A percentile compares a stretch with the other conserved stretches of the same genome.
Conservation (phyloP, 2,113 vertebrate genomes). For the Ceyx cyanopectus region DNA sequence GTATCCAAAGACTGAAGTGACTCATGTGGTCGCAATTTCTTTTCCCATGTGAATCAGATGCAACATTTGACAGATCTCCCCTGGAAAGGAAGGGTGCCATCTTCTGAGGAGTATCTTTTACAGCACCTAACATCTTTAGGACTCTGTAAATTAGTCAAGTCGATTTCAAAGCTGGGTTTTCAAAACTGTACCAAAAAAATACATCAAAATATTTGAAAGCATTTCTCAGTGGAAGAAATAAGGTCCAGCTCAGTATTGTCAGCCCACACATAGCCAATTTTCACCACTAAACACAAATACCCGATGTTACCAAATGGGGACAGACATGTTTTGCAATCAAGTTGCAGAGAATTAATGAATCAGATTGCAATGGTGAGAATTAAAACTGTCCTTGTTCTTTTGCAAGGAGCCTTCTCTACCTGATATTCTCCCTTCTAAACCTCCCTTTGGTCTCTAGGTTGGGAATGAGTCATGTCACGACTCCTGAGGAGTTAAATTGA, state of each 20-base stretch:
- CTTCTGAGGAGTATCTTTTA: neutral
- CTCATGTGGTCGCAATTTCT: conserved; percentile 28
- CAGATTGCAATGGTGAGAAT: neutral
- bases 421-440: neutral
- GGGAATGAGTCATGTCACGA: conserved; percentile 12
- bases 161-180: neutral
- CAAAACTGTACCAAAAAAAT: neutral
- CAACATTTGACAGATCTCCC: neutral
- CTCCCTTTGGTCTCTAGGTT: neutral
- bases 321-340: neutral
- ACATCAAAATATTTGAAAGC: neutral
- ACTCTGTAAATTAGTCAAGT: neutral
- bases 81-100: neutral
- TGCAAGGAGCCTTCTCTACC: neutral
- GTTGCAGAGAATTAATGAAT: neutral
- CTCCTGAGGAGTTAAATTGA: neutral
- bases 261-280: neutral
- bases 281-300: neutral
- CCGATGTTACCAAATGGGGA: neutral
- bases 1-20: conserved; percentile 14
- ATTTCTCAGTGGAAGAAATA: neutral
- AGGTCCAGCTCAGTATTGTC: neutral
- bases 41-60: conserved; percentile 50
- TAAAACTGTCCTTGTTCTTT: neutral
- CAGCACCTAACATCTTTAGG: neutral